phyloP scores from a whole-genome alignment of 2,888 invertebrate genomes.

The Volucella inanis region DNA sequence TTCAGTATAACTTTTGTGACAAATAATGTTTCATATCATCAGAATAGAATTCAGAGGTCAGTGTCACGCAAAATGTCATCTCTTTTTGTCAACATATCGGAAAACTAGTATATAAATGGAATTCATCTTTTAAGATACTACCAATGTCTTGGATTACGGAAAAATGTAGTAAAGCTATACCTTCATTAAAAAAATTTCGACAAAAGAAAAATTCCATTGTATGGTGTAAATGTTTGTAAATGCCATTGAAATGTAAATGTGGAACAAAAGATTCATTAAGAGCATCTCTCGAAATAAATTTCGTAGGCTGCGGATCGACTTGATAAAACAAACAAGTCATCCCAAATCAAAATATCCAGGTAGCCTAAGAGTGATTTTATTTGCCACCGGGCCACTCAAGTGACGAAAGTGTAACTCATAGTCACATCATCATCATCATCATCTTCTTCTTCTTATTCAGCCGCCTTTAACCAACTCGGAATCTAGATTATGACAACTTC shows the following conservation, averaged over 20 bases:
- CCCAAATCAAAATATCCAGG: conserved; percentile 45
- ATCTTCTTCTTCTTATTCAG: conserved; percentile 22
- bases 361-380: conserved; percentile 49
- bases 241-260: conserved; percentile 13
- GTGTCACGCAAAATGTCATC: too few relatives aligned
- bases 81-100: too few relatives aligned
- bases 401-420: conserved; percentile 43
- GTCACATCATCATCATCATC: conserved; percentile 21
- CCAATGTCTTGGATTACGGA: too few relatives aligned
- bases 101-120: too few relatives aligned
- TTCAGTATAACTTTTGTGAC: too few relatives aligned
- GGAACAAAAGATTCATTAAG: conserved; percentile 34
- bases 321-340: conserved; percentile 52
- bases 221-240: conserved; percentile 4
- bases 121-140: too few relatives aligned
- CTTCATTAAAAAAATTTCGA: neutral
- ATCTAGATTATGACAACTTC: conserved; percentile 72
- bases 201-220: too few relatives aligned
- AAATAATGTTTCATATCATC: too few relatives aligned
- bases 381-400: conserved; percentile 42
- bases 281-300: conserved; percentile 25
- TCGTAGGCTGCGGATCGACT: conserved; percentile 43
- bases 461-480: conserved; percentile 32
- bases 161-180: neutral
- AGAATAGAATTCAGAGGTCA: too few relatives aligned